phyloP scores from a whole-genome alignment of 1,140 invertebrate species.

The Eriosoma lanigerum region DNA sequence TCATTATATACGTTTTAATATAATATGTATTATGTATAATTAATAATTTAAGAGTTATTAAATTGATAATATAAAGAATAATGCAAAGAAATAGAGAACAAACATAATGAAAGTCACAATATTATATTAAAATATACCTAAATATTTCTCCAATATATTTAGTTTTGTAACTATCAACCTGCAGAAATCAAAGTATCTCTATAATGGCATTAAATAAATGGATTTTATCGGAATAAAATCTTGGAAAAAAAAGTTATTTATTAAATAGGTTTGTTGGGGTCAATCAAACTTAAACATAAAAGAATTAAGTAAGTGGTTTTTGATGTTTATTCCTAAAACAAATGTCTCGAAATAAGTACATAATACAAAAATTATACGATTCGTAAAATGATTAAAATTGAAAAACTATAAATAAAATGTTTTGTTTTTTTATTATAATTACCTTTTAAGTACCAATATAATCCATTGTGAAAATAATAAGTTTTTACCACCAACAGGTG shows the following conservation, averaged over 20 bases:
- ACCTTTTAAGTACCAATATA: neutral
- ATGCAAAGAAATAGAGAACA: neutral
- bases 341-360: neutral
- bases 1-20: no score
- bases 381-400: neutral
- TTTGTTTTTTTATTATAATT: conserved; percentile 10
- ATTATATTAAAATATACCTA: no score
- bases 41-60: no score
- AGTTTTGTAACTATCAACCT: no score
- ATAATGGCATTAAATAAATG: neutral
- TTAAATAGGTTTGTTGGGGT: neutral
- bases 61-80: no score
- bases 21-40: no score
- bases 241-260: neutral
- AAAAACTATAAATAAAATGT: neutral
- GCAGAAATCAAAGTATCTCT: neutral
- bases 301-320: neutral
- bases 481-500: conserved; percentile 14
- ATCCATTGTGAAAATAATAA: neutral
- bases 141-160: no score
- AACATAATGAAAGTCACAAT: neutral
- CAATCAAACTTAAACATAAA: neutral
- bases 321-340: neutral
- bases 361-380: neutral
- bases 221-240: neutral